Percentiles rank a stretch among this genome's conserved stretches.
Evolutionary conservation across 2,113 vertebrate genomes (phyloP).

Genomic region (Psilopogon haemacephalus): DNA sequence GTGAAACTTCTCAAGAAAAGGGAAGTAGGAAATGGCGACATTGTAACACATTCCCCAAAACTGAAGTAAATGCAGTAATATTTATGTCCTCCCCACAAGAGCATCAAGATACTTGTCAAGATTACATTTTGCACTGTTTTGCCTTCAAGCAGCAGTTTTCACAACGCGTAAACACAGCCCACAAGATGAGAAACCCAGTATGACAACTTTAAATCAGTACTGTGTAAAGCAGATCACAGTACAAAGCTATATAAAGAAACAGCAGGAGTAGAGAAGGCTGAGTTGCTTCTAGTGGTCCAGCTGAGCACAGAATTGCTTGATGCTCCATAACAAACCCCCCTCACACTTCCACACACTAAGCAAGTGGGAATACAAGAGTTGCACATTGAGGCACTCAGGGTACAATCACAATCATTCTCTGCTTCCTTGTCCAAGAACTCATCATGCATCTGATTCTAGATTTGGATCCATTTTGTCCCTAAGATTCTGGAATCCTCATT

Average conservation of each 20-base stretch:
- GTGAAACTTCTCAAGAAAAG: constrained; percentile 17
- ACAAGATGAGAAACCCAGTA: constrained; percentile 33
- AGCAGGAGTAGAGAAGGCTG: constrained; percentile 10
- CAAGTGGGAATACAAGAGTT: not conserved
- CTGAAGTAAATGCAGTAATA: constrained; percentile 49
- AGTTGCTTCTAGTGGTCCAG: not conserved
- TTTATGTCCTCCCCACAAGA: constrained; percentile 50
- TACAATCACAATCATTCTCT: not conserved
- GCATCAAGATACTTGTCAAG: constrained; percentile 59
- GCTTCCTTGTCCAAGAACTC: not conserved
- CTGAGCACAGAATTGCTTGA: constrained; percentile 29
- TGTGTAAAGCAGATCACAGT: constrained; percentile 42
- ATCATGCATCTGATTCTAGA: not conserved
- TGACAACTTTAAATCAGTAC: constrained; percentile 63
- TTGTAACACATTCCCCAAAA: not conserved
- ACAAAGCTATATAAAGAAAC: constrained; percentile 49
- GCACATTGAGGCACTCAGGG: not conserved
- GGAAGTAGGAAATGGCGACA: constrained; percentile 23
- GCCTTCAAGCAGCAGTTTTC: constrained; percentile 67
- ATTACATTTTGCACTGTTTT: constrained; percentile 66
- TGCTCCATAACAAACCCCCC: not conserved
- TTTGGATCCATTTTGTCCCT: not conserved
- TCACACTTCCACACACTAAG: not conserved
- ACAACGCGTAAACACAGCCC: constrained; percentile 61
- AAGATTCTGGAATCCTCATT: not conserved